These are phyloP conservation scores for Pentamera pediparva DNA, from an alignment of 53 echinoderm and acorn worm genomes.

Conservation along the genomic window DNA sequence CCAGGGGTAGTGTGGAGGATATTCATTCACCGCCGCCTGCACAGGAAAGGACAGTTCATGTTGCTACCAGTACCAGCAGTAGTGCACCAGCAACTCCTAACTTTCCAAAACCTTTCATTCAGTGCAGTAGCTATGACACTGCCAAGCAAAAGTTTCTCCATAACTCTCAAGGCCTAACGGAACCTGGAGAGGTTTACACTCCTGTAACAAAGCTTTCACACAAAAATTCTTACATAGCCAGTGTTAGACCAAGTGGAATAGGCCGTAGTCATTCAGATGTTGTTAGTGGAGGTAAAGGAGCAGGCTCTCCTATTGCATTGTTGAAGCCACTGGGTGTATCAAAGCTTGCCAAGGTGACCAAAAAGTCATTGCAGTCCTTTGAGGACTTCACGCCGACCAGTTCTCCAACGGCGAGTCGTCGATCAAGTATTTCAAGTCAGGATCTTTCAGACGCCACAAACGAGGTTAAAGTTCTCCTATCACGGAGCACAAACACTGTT, in stretches of 20 bases:
- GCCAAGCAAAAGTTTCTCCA: not conserved
- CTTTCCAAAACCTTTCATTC: constrained; percentile 31
- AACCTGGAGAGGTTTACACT: not conserved
- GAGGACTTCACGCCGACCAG: constrained; percentile 85
- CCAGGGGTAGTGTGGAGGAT: not conserved
- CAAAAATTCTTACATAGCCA: constrained; percentile 18
- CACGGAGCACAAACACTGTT: constrained; percentile 24
- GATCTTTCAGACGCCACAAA: constrained; percentile 58
- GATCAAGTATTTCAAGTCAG: constrained; percentile 94
- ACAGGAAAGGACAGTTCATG: constrained; percentile 1
- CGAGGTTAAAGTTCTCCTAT: constrained; percentile 21
- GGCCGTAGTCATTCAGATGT: constrained; percentile 2
- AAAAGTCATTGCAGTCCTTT: constrained; percentile 85
- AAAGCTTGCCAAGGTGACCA: constrained; percentile 79
- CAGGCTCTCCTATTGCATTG: not conserved
- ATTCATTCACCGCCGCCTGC: constrained; percentile 15
- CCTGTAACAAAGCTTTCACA: not conserved
- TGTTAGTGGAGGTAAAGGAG: not conserved
- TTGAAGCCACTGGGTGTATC: constrained; percentile 84
- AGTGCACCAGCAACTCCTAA: constrained; percentile 35
- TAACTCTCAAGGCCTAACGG: not conserved
- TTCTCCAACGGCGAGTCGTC: constrained; percentile 81
- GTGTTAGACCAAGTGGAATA: not conserved
- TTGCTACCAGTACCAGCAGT: constrained; percentile 1
- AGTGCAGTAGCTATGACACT: not conserved